These are phyloP conservation scores for Rotaria macrura DNA, from an alignment of 2,888 invertebrate genomes.

Conservation along the genomic window DNA sequence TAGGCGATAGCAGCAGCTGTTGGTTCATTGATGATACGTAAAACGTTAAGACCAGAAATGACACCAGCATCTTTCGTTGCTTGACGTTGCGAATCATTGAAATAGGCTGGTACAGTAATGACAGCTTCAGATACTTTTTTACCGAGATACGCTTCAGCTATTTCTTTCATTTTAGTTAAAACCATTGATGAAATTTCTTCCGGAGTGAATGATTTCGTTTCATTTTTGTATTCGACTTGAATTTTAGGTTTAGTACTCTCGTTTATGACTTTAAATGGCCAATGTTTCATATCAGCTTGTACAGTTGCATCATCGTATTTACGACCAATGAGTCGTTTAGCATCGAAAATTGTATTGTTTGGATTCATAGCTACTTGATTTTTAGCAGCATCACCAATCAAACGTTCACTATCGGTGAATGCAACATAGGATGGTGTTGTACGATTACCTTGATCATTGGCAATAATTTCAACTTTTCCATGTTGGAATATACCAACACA, in stretches of 20 bases:
- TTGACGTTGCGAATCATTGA: slow-evolving; percentile 50
- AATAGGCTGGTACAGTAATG: slow-evolving; percentile 50
- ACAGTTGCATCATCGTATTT: slow-evolving; percentile 41
- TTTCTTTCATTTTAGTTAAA: slow-evolving; percentile 34
- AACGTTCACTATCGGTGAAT: slow-evolving; percentile 56
- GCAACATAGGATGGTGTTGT: slow-evolving; percentile 67
- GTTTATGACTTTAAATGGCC: slow-evolving; percentile 42
- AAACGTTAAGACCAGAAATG: slow-evolving; percentile 70
- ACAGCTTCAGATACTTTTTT: slow-evolving; percentile 48
- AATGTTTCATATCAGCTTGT: slow-evolving; percentile 43
- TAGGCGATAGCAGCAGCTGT: slow-evolving; percentile 58
- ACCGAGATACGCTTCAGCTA: slow-evolving; percentile 33
- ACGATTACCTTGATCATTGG: slow-evolving; percentile 58
- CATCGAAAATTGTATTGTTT: slow-evolving; percentile 47
- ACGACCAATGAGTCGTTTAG: slow-evolving; percentile 44
- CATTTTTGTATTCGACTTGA: slow-evolving; percentile 40
- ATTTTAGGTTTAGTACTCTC: slow-evolving; percentile 41
- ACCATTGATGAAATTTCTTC: slow-evolving; percentile 34
- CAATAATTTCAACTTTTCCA: slow-evolving; percentile 54
- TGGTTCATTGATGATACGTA: slow-evolving; percentile 69
- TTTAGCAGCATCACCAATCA: slow-evolving; percentile 53
- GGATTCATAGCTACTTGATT: slow-evolving; percentile 60
- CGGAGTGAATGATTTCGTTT: slow-evolving; percentile 31
- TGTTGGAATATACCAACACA: slow-evolving; percentile 51
- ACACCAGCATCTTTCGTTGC: slow-evolving; percentile 76